phyloP scores from a whole-genome alignment of 2,888 invertebrate genomes.

The Cacoxenus indagator region DNA sequence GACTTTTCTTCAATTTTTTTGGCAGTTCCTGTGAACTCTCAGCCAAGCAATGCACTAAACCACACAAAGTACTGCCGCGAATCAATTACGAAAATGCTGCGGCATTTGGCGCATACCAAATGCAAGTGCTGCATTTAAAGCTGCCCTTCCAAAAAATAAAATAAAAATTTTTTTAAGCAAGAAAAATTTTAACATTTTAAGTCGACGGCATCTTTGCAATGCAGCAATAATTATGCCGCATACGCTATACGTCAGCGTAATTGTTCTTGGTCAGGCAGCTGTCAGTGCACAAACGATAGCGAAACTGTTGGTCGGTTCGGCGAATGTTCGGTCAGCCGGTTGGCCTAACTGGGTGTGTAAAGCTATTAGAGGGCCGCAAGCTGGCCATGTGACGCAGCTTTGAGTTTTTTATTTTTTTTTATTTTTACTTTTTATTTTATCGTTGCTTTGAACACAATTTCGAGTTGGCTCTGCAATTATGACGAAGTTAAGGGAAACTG shows the following conservation, averaged over 20 bases:
- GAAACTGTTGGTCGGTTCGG: background rate
- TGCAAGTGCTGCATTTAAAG: background rate
- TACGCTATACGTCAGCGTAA: background rate
- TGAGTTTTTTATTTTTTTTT: no score
- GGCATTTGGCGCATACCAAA: background rate
- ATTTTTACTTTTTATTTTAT: no score
- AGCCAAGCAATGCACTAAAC: no score
- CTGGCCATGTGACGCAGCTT: background rate
- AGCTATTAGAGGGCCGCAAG: no score
- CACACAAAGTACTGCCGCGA: background rate
- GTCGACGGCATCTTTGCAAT: no score
- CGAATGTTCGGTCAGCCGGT: no score
- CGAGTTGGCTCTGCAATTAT: background rate
- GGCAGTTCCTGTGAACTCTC: background rate
- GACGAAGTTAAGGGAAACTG: background rate
- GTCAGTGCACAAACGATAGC: background rate
- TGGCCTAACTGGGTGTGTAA: no score
- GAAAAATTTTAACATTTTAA: no score
- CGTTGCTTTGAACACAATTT: no score
- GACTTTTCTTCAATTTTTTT: background rate
- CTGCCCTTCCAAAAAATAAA: background rate
- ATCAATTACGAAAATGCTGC: constrained; percentile 1
- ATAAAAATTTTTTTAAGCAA: background rate
- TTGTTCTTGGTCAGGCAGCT: background rate
- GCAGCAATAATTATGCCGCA: background rate